phyloP scores from a whole-genome alignment of 2,888 invertebrate genomes.

The Sipha maydis region DNA sequence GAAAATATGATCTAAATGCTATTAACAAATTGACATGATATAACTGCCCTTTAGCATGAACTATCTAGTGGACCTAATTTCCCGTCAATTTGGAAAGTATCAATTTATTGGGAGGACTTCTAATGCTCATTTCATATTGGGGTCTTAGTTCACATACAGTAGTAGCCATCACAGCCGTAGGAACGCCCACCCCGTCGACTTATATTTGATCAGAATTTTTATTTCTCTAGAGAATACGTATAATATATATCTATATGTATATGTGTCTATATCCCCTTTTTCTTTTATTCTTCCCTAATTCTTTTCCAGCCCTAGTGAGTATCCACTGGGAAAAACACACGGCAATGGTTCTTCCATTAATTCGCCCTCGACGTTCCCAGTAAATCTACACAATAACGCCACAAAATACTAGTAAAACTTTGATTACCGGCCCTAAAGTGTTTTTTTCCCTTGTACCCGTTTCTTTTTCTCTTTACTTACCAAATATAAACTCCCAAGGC shows the following conservation, averaged over 20 bases:
- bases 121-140: slow-evolving; percentile 49
- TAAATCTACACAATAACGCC: background rate
- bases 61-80: slow-evolving; percentile 35
- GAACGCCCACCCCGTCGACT: slow-evolving; percentile 37
- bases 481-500: slow-evolving; percentile 29
- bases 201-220: slow-evolving; percentile 61
- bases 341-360: slow-evolving; percentile 58
- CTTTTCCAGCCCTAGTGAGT: slow-evolving; percentile 33
- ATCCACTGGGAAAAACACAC: slow-evolving; percentile 55
- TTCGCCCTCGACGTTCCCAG: slow-evolving; percentile 52
- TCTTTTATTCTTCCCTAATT: slow-evolving; percentile 41
- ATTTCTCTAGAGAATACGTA: slow-evolving; percentile 53
- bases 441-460: slow-evolving; percentile 37
- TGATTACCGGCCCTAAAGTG: slow-evolving; percentile 56
- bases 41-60: slow-evolving; percentile 34
- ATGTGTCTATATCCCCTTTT: background rate
- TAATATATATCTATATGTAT: too few species aligned
- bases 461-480: slow-evolving; percentile 14
- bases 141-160: slow-evolving; percentile 44
- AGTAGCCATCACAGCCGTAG: slow-evolving; percentile 49
- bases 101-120: slow-evolving; percentile 44
- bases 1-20: slow-evolving; percentile 7
- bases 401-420: slow-evolving; percentile 60
- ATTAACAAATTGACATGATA: slow-evolving; percentile 42
- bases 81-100: slow-evolving; percentile 57